A percentile compares a stretch with the other conserved stretches of the same genome.
Conservation (phyloP, 1,140 invertebrate genomes). For the Paralvinella palmiformis region DNA sequence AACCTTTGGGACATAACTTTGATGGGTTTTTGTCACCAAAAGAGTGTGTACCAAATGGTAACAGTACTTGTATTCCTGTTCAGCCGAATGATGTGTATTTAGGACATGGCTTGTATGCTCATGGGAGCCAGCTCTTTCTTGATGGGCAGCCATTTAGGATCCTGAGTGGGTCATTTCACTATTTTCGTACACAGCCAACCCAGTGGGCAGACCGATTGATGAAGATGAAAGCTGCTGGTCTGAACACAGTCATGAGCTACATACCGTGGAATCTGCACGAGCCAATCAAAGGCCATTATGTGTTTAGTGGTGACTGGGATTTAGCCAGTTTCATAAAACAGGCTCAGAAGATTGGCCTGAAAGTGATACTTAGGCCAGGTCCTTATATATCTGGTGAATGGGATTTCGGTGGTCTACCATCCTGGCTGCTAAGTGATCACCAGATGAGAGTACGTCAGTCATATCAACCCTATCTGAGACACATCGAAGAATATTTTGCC, state of each 20-base stretch:
- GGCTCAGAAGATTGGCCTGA: conserved; percentile 69
- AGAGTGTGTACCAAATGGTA: no score
- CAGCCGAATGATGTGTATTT: no score
- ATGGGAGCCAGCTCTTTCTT: conserved; percentile 65
- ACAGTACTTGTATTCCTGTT: no score
- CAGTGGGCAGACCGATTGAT: conserved; percentile 73
- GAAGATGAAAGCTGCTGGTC: conserved; percentile 71
- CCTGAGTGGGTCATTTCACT: conserved; percentile 79
- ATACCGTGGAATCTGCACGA: conserved; percentile 87
- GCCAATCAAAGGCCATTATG: conserved; percentile 56
- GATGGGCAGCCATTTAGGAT: conserved; percentile 74
- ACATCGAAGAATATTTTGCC: conserved; percentile 57
- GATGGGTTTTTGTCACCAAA: no score
- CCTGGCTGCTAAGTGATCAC: conserved; percentile 67
- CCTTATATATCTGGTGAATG: conserved; percentile 83
- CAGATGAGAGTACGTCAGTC: conserved; percentile 56
- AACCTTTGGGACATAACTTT: no score
- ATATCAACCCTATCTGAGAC: conserved; percentile 46
- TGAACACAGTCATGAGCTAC: conserved; percentile 80
- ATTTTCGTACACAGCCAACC: conserved; percentile 70
- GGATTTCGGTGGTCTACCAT: conserved; percentile 72
- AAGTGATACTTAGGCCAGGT: conserved; percentile 75
- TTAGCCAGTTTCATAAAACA: conserved; percentile 64
- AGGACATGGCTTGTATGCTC: conserved; percentile 23
- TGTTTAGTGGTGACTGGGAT: conserved; percentile 69